These are phyloP conservation scores for Rhinella marina DNA, from an alignment of 2,797 vertebrate species.

Conservation along the genomic window DNA sequence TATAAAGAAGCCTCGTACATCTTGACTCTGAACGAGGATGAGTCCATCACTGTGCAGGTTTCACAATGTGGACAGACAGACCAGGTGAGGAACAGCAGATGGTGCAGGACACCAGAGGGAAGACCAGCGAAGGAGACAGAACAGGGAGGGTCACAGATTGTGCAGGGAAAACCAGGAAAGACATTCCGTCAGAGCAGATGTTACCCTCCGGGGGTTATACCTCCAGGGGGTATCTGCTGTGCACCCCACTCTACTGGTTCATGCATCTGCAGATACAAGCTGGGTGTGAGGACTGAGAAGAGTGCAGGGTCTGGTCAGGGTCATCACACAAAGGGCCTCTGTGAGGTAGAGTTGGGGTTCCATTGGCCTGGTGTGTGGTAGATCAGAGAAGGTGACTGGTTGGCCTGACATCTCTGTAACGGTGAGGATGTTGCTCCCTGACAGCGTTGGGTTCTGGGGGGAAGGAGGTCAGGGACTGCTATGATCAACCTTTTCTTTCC, in stretches of 20 bases:
- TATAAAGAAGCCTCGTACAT: constrained; percentile 91
- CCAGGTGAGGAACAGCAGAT: constrained; percentile 73
- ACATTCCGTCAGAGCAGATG: not conserved
- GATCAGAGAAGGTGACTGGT: no score
- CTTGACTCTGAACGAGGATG: constrained; percentile 83
- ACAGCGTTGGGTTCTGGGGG: not conserved
- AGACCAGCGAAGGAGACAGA: not conserved
- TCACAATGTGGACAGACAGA: constrained; percentile 82
- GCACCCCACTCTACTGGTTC: not conserved
- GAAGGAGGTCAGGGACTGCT: not conserved
- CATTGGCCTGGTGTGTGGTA: no score
- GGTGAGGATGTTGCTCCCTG: no score
- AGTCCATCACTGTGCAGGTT: constrained; percentile 84
- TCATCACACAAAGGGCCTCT: no score
- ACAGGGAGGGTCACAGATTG: not conserved
- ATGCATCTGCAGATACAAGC: not conserved
- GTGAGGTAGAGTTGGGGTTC: no score
- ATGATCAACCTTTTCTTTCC: constrained; percentile 34
- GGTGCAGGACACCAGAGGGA: not conserved
- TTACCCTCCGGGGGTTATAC: not conserved
- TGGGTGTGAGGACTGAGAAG: not conserved
- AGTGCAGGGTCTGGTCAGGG: no score
- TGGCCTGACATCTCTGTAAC: no score
- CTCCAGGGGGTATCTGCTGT: not conserved
- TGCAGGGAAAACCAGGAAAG: no score